Evolutionary conservation across 1,140 invertebrate species (phyloP), one percentile per base, ranked within the genome.

Genomic region (Hyles euphorbiae): DNA sequence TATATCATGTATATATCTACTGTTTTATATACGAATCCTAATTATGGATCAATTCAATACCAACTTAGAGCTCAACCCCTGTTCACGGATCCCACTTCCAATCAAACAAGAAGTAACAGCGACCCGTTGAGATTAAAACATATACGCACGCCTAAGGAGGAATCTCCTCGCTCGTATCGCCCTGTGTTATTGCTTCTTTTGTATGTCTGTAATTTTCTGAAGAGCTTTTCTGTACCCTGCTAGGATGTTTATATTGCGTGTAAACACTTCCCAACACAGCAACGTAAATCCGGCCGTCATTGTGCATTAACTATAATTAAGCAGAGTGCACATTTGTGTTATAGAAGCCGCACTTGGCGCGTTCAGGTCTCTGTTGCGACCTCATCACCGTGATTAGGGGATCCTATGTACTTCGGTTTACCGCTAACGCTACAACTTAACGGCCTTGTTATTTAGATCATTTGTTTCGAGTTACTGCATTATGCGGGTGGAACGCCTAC

Each of bases 231-330:
- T 54, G 60, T 57, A 61, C 36, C 36, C 49, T 48, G 46, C 46
- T 2, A 45, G 44, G 43, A 44, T 53, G 48, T 22, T 56, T 56
- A 55, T 55, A 53, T 49, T 53, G 49, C 55, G 51, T 53, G 50
- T 53, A 34, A 57, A 53, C 43, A 53, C 48, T 53, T 34, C 34
- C 54, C 48, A 40, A 53, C 51, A 43, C 9, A 47, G 45, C 47
- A 32, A 8, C 44, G 58, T 52, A 53, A 53, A 53, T 53, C 49
- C 56, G 34, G 12, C 44, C 58, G 45, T 46, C 55, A 52, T 62
- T 65, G 53, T 65, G 56, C 63, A 63, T 68, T 68, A 62, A 68
- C 60, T 60, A 65, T 61, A 69, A 69, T 69, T 69, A 69, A 65
- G 61, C 55, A 53, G 61, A 69, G 63, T 69, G 67, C 63, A 69